phyloP scores from a whole-genome alignment of 2,113 vertebrate genomes.

The Xyrauchen texanus region DNA sequence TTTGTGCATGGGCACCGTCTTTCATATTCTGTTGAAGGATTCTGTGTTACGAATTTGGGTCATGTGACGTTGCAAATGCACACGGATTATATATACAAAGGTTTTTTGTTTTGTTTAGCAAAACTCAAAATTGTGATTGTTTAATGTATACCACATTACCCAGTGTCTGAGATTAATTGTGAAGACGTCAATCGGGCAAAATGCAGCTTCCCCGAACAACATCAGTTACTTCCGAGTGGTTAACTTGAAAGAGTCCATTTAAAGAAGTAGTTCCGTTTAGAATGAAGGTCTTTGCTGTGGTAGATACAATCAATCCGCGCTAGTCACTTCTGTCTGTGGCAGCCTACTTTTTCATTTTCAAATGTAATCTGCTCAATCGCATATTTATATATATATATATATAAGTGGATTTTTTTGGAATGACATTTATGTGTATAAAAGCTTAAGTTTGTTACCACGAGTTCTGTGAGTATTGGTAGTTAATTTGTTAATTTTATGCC shows the following conservation, averaged over 20 bases:
- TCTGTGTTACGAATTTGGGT: slow-evolving; percentile 23
- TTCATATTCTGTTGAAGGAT: neutral
- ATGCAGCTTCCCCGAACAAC: slow-evolving; percentile 26
- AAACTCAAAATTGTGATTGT: neutral
- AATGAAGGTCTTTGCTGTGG: slow-evolving; percentile 62
- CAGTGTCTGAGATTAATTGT: neutral
- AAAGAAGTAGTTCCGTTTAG: slow-evolving; percentile 75
- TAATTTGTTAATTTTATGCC: neutral
- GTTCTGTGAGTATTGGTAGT: neutral
- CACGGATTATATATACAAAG: neutral
- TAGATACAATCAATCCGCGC: slow-evolving; percentile 58
- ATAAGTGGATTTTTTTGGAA: too few species aligned
- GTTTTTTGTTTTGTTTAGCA: too few species aligned
- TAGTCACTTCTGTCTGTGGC: neutral
- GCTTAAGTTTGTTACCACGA: neutral
- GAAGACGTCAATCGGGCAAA: neutral
- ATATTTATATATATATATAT: too few species aligned
- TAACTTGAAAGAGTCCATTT: slow-evolving; percentile 75
- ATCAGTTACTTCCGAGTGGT: slow-evolving; percentile 38
- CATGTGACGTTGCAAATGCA: slow-evolving; percentile 33
- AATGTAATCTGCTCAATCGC: too few species aligned
- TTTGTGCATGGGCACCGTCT: slow-evolving; percentile 19
- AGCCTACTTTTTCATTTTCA: too few species aligned
- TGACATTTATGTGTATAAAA: neutral
- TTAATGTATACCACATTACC: neutral